Evolutionary conservation across 2,113 vertebrate genomes (phyloP).

Genomic region (Pelodiscus sinensis): DNA sequence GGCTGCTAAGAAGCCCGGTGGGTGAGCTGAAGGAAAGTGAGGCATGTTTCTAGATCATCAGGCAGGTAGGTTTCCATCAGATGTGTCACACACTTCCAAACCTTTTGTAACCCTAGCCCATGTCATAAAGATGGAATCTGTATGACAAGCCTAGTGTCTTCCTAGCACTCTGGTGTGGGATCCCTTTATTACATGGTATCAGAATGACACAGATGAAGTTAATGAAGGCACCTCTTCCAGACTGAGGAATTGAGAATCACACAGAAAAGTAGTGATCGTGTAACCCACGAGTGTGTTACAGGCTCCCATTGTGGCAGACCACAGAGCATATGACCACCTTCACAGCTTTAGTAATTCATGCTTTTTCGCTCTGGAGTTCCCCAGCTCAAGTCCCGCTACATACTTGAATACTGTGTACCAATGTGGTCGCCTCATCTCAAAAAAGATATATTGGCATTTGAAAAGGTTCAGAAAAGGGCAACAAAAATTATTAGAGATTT

Average conservation of each 20-base stretch:
- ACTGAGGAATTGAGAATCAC: neutral
- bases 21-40: neutral
- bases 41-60: neutral
- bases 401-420: no score
- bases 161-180: neutral
- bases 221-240: neutral
- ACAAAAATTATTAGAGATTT: no score
- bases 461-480: no score
- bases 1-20: neutral
- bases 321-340: neutral
- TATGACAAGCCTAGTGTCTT: neutral
- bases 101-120: neutral
- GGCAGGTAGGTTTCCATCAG: neutral
- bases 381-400: accelerated
- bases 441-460: no score
- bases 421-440: no score
- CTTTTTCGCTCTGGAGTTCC: neutral
- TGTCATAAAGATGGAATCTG: accelerated
- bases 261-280: neutral
- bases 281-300: neutral
- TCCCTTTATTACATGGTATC: neutral
- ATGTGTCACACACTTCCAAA: neutral
- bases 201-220: neutral
- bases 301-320: neutral
- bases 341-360: neutral